phyloP scores from a whole-genome alignment of 2,888 invertebrate species.

The Drymonia ruficornis region DNA sequence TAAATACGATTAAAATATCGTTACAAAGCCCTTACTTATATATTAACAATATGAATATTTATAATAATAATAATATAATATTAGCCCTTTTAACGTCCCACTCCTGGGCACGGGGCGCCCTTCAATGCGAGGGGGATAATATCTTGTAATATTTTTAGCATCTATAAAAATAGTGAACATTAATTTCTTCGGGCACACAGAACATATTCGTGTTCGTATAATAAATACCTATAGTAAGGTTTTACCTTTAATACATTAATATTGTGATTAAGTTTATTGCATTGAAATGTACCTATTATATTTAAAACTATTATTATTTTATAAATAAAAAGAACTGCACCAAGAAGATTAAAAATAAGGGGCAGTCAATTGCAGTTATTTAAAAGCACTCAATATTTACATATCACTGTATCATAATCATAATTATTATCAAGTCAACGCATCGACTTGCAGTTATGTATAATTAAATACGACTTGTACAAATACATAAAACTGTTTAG shows the following conservation, averaged over 20 bases:
- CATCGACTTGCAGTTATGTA: background rate
- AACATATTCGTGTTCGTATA: constrained; percentile 12
- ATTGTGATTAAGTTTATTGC: constrained; percentile 21
- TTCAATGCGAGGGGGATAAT: too few relatives aligned
- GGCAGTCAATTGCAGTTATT: background rate
- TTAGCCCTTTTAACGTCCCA: too few relatives aligned
- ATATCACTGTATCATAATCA: background rate
- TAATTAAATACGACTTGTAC: background rate
- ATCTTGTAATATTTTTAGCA: constrained; percentile 3
- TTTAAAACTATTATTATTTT: background rate
- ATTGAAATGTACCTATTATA: background rate
- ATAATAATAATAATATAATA: too few relatives aligned
- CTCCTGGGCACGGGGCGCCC: too few relatives aligned
- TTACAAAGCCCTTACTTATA: background rate
- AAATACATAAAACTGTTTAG: background rate
- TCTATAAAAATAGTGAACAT: constrained; percentile 17
- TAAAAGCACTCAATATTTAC: background rate
- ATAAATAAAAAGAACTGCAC: background rate
- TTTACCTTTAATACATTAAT: constrained; percentile 7
- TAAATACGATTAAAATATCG: constrained; percentile 2
- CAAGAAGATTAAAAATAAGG: background rate
- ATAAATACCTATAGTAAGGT: constrained; percentile 9
- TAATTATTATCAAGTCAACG: too few relatives aligned
- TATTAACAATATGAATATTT: background rate
- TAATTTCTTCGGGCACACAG: constrained; percentile 6